These are phyloP conservation scores for Myiozetetes cayanensis DNA, from an alignment of 2,113 vertebrate genomes.

Conservation along the genomic window DNA sequence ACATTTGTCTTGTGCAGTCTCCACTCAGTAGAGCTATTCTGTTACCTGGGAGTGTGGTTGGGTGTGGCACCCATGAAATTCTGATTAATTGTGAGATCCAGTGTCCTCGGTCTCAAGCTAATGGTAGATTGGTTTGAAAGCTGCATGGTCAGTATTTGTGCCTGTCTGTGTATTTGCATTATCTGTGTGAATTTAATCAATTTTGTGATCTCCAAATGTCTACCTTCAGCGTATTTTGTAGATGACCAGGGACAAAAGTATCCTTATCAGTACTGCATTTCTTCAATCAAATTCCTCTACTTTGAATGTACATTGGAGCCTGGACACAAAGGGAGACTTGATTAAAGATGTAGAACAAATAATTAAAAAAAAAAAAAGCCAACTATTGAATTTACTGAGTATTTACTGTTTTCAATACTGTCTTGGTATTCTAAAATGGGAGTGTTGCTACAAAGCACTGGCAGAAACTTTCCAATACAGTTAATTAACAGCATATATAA, in stretches of 20 bases:
- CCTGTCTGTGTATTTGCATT: not conserved
- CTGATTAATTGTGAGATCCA: not conserved
- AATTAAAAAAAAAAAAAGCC: not conserved
- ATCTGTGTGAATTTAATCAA: not conserved
- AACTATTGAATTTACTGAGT: not conserved
- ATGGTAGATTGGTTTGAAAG: not conserved
- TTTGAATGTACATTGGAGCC: not conserved
- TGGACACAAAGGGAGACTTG: not conserved
- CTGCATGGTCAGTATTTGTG: rapidly evolving
- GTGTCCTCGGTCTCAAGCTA: not conserved
- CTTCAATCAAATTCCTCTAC: not conserved
- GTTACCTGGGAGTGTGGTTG: not conserved
- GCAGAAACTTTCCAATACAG: not conserved
- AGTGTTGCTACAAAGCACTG: not conserved
- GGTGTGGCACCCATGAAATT: not conserved
- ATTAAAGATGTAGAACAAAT: not conserved
- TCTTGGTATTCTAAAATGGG: not conserved
- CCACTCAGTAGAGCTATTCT: not conserved
- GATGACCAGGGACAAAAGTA: not conserved
- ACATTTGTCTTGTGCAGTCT: not conserved
- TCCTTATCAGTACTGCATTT: not conserved
- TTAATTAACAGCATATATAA: not conserved
- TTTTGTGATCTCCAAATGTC: not conserved
- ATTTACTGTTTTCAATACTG: not conserved
- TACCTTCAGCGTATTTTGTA: not conserved